Evolutionary conservation across 2,888 invertebrate genomes (phyloP), one percentile per base, ranked within the genome.

Genomic region (Thereva unica): DNA sequence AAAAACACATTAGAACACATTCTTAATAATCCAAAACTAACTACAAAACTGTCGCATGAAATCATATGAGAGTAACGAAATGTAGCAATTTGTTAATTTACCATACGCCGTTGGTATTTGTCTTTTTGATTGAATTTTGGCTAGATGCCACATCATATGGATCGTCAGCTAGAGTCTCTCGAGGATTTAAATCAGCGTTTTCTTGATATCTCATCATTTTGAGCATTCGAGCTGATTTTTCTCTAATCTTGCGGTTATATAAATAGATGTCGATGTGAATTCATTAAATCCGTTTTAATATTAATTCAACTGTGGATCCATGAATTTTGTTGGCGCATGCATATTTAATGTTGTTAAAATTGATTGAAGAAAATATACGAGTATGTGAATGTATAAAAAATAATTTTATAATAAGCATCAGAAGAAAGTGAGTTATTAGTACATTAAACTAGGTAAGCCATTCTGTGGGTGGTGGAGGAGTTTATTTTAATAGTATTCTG

Each of bases 41-140:
- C 23, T 23, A 23, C 2, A 23, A n/a, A 23, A 23, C 23, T 23
- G 23, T 23, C 23, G 23, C 23, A 23, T 23, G 23, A 23, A 23
- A 23, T 23, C 23, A 23, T 23, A 23, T 37, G 10, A 37, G 47
- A 61, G 50, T 50, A 61, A 61, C 71, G 72, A 72, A 75, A 78
- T 79, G 77, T 76, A 79, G 80, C 80, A 80, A 80, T 80, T 80
- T 76, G 80, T 77, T 80, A 80, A 80, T 80, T 80, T 80, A 79
- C 76, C 80, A 78, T 80, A 80, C 78, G 77, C 76, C 75, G 76
- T 78, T 76, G 75, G 76, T 78, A 78, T 78, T 76, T 77, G 75
- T 77, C 73, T 71, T 72, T 71, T 68, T 71, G 66, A 67, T 70
- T 68, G 65, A 38, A 69, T 59, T 68, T 70, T 69, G 65, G 68